These are phyloP conservation scores for Paedocypris sp. DNA, from an alignment of 2,113 vertebrate genomes.

Conservation along the genomic window DNA sequence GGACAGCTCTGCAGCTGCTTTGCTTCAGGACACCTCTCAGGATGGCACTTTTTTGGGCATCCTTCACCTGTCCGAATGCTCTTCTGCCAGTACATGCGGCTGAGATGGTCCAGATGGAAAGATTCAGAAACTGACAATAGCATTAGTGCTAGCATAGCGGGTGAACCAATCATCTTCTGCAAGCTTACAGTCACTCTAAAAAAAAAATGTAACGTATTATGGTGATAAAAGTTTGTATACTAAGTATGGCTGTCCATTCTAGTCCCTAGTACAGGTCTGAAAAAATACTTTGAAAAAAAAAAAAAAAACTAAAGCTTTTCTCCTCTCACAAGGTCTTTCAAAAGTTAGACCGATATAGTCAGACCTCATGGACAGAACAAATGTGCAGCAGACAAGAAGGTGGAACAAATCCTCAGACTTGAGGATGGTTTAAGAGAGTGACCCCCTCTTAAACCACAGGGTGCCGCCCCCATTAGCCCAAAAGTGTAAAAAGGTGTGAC, in stretches of 20 bases:
- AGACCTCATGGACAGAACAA: not conserved
- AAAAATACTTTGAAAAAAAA: too few relatives aligned
- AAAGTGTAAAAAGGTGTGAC: slow-evolving; percentile 23
- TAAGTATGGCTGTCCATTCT: too few relatives aligned
- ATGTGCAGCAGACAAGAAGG: not conserved
- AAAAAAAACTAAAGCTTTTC: too few relatives aligned
- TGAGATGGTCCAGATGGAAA: slow-evolving; percentile 21
- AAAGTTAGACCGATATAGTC: too few relatives aligned
- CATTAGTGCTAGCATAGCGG: not conserved
- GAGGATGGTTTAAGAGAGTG: too few relatives aligned
- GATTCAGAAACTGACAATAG: slow-evolving; percentile 15
- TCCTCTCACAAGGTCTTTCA: too few relatives aligned
- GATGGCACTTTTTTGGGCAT: slow-evolving; percentile 36
- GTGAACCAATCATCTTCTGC: not conserved
- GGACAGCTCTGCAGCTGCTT: slow-evolving; percentile 29
- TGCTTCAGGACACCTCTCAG: slow-evolving; percentile 32
- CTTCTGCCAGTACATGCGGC: slow-evolving; percentile 30
- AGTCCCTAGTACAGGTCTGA: too few relatives aligned
- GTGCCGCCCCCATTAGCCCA: slow-evolving; percentile 11
- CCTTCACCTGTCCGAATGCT: not conserved
- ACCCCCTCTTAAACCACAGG: slow-evolving; percentile 33
- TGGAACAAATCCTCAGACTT: slow-evolving; percentile 24
- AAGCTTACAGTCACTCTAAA: not conserved
- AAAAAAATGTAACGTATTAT: not conserved
- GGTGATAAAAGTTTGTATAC: not conserved